phyloP scores from a whole-genome alignment of 2,113 vertebrate species.

The Oncorhynchus nerka region DNA sequence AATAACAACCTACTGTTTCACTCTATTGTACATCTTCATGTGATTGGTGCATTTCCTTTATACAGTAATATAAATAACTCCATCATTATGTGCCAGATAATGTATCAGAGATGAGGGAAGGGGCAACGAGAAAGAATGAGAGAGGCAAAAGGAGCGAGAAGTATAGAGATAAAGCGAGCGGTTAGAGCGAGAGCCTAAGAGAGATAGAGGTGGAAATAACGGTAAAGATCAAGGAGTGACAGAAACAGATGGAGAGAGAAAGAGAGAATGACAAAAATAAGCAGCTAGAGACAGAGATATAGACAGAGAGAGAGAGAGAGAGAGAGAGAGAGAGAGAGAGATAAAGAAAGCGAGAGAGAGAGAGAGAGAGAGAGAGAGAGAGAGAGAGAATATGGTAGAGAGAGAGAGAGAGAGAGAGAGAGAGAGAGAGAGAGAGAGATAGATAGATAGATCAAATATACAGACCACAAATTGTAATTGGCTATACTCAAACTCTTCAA shows the following conservation, averaged over 20 bases:
- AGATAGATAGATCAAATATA: background rate
- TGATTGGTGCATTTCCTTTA: too few species aligned
- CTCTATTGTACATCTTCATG: too few species aligned
- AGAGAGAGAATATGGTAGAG: too few species aligned
- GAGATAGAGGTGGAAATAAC: constrained; percentile 37
- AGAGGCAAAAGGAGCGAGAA: constrained; percentile 20
- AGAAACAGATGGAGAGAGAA: constrained; percentile 34
- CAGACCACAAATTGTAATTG: too few species aligned
- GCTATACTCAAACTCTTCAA: too few species aligned
- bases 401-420: background rate
- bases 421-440: constrained; percentile 39
- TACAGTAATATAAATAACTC: too few species aligned
- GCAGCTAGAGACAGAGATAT: background rate
- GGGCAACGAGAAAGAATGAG: constrained; percentile 12
- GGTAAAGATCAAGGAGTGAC: constrained; percentile 6
- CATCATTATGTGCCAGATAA: too few species aligned
- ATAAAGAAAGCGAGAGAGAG: background rate
- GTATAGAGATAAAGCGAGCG: constrained; percentile 25
- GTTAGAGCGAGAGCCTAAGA: constrained; percentile 21
- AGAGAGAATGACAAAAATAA: constrained; percentile 2
- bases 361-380: background rate
- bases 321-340: background rate
- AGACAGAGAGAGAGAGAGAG: background rate
- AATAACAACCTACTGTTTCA: background rate
- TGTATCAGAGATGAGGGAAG: background rate